Base-by-base conservation (phyloP, 2,113 vertebrate genomes). In the Myxocyprinus asiaticus region DNA sequence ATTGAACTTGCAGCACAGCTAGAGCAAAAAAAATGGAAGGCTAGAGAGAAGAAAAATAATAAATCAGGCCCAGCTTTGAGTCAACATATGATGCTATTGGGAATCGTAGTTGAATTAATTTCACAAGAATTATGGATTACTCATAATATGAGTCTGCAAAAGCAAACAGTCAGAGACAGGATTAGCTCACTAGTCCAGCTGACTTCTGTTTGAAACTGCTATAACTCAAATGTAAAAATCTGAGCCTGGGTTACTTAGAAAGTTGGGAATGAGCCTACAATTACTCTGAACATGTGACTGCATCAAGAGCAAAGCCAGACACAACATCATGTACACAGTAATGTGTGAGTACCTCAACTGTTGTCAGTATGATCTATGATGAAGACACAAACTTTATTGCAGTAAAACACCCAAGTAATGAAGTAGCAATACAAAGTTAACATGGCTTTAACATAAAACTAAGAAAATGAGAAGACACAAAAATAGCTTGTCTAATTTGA, bases 21-120 rank as follows among this genome's bases (percentile, higher is more conserved):
- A 51, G 33, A 61, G 15, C 68, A 12, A 72, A 67, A 33, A 33
- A 33, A 33, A 5, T n/a, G 58, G 71, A 70, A 44, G 42, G 68
- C 22, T 48, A 51, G 53, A 72, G 67, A 67, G 50, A 75, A n/a
- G 6, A 51, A 61, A 55, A 94, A 94, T 94, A 91, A 93, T 93
- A 93, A 94, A 92, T 91, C 92, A 92, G 91, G 92, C 92, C 87
- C 89, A 92, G 92, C 89, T 88, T 88, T 92, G 87, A 94, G 91
- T 95, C 93, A 95, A 95, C 92, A 94, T 91, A 94, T 93, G 94
- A 95, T 94, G 93, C 94, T 95, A 93, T 92, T 92, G 94, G 92
- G 93, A 94, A 95, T 92, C 90, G 87, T 92, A 93, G 94, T 90
- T 86, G 90, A 94, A 95, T 94, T 94, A 94, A 94, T 95, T 73